phyloP scores from a whole-genome alignment of 2,888 invertebrate species.

The Oasisia sp. region DNA sequence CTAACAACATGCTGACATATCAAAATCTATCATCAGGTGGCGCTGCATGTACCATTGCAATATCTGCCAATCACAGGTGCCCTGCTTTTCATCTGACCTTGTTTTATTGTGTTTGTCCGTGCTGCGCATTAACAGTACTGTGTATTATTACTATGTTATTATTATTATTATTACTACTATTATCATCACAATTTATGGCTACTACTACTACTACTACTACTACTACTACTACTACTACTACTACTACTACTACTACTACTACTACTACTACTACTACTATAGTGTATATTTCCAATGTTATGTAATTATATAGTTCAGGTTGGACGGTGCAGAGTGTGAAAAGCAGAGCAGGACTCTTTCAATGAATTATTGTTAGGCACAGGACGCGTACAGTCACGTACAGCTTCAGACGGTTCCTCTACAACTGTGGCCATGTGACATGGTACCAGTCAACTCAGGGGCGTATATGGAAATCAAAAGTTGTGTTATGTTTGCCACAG shows the following conservation, averaged over 20 bases:
- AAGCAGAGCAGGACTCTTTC: background rate
- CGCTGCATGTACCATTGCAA: background rate
- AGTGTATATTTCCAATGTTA: slow-evolving; percentile 12
- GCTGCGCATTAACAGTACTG: background rate
- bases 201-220: background rate
- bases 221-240: background rate
- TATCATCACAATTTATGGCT: background rate
- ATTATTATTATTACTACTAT: background rate
- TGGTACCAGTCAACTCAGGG: background rate
- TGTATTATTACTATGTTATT: background rate
- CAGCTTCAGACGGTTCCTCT: background rate
- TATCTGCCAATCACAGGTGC: background rate
- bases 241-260: background rate
- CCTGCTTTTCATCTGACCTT: background rate
- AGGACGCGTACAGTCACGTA: background rate
- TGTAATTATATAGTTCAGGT: background rate
- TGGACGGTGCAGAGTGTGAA: background rate
- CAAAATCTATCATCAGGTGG: background rate
- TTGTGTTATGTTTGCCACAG: background rate
- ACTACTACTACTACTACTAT: slow-evolving; percentile 1
- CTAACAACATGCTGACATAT: background rate
- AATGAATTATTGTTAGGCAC: background rate
- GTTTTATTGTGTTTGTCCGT: background rate
- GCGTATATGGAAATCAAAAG: background rate
- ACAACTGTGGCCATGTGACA: background rate